phyloP scores from a whole-genome alignment of 23 tunicate species.

The Phallusia fumigata region DNA sequence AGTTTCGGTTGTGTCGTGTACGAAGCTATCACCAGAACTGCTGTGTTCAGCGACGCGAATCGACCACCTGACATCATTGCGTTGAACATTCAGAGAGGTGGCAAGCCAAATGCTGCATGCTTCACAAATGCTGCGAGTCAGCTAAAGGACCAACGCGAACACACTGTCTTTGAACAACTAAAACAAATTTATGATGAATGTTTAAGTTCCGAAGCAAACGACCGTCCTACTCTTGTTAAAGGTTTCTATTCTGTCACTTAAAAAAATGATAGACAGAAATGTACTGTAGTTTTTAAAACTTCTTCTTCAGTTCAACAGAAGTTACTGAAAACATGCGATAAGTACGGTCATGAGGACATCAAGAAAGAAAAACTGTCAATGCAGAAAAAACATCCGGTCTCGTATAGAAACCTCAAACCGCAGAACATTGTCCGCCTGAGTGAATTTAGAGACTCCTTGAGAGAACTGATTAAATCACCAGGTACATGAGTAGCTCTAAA shows the following conservation, averaged over 20 bases:
- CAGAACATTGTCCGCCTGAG: background rate
- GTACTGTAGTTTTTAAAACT: background rate
- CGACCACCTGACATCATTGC: background rate
- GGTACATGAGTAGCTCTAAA: too few relatives aligned
- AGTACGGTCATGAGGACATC: background rate
- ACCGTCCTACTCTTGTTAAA: background rate
- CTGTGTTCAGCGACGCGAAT: background rate
- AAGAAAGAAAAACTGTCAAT: background rate
- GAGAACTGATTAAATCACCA: background rate
- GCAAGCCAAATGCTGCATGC: background rate
- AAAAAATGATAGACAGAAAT: background rate
- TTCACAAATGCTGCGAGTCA: background rate
- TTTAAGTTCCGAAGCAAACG: background rate
- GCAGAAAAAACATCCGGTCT: background rate
- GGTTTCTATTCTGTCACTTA: background rate
- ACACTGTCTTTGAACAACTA: background rate
- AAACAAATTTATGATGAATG: background rate
- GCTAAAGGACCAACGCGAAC: background rate
- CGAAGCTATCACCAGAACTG: background rate
- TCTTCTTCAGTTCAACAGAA: background rate
- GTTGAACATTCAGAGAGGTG: background rate
- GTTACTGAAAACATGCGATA: background rate
- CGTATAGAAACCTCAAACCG: background rate
- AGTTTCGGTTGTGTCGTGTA: slow-evolving; percentile 3
- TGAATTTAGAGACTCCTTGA: background rate